Evolutionary conservation across 2,113 vertebrate species (phyloP), one percentile per base, ranked within the genome.

Genomic region (Ailuropoda melanoleuca): DNA sequence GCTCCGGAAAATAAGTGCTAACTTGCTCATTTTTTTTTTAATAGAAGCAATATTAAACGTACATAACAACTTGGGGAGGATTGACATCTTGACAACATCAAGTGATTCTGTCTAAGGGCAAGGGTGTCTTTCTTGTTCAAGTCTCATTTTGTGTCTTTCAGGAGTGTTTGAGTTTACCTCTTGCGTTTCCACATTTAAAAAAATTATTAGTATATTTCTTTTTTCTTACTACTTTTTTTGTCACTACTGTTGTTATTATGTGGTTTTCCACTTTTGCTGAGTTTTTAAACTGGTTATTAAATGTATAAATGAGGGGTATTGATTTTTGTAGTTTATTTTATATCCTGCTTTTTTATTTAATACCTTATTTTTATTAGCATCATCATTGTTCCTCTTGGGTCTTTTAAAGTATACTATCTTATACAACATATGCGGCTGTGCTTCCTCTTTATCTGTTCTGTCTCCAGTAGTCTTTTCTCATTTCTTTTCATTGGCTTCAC

Each of bases 241-340:
- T 68, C 72, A 75, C 43, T 4, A 48, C 43, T 17, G 13, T 26
- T 46, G 39, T 29, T 48, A 17, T 46, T 53, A 23, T 70, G 15
- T 4, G 13, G 8, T 13, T 77, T 96, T 50, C 24, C 21, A 53
- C 50, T 58, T 70, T 24, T 43, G 21, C 29, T 58, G 26, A 37
- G 37, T n/a, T 90, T 78, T 72, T 37, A 66, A 62, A 62, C 14
- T 26, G 46, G 12, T 24, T 66, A 58, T 84, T 37, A 75, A 29
- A 48, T 56, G 53, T 53, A 43, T 37, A 46, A 15, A 3, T 72
- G 21, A 58, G 46, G 8, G 34, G 11, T 60, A 60, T 29, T 50
- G n/a, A 60, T 85, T 93, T 93, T 90, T 88, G 39, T 66, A 34
- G 74, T 72, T 74, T 86, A 90, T 48, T 78, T 50, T 92, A 13